A percentile compares a stretch with the other conserved stretches of the same genome.
phyloP scores from a whole-genome alignment of 2,888 invertebrate genomes.

The Trichacis sp. region DNA sequence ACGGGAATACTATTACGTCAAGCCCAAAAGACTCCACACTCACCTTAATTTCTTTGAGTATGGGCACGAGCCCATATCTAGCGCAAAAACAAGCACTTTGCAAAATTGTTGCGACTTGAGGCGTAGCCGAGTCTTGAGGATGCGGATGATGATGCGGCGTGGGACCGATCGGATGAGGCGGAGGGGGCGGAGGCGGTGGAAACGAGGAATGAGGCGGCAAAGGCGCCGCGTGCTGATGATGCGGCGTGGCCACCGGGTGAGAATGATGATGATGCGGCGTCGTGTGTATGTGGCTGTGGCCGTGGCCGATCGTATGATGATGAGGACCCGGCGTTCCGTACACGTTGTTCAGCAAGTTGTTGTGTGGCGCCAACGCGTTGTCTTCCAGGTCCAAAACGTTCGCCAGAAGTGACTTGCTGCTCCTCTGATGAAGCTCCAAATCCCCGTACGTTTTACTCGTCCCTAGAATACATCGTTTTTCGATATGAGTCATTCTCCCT shows the following conservation, averaged over 20 bases:
- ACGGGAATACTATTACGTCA: no score
- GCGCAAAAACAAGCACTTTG: slow-evolving; percentile 91
- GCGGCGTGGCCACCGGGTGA: slow-evolving; percentile 57
- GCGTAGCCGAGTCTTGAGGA: slow-evolving; percentile 76
- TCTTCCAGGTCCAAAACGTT: slow-evolving; percentile 98
- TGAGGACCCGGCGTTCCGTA: slow-evolving; percentile 67
- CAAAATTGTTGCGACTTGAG: slow-evolving; percentile 80
- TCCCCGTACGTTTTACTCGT: slow-evolving; percentile 81
- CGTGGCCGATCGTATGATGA: slow-evolving; percentile 63
- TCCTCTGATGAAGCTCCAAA: slow-evolving; percentile 89
- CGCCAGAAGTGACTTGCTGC: slow-evolving; percentile 94
- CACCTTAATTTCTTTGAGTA: slow-evolving; percentile 87
- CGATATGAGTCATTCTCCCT: no score
- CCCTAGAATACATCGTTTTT: no score
- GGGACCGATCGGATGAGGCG: slow-evolving; percentile 61
- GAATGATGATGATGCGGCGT: slow-evolving; percentile 65
- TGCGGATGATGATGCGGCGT: slow-evolving; percentile 68
- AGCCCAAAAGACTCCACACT: no score
- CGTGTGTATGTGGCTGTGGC: slow-evolving; percentile 67
- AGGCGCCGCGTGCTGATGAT: slow-evolving; percentile 65
- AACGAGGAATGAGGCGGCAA: slow-evolving; percentile 57
- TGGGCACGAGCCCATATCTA: slow-evolving; percentile 93
- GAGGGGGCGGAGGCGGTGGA: slow-evolving; percentile 53
- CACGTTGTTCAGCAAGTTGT: slow-evolving; percentile 66
- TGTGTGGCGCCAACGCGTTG: slow-evolving; percentile 73